phyloP scores from a whole-genome alignment of 2,113 vertebrate species.

The Trichechus manatus region DNA sequence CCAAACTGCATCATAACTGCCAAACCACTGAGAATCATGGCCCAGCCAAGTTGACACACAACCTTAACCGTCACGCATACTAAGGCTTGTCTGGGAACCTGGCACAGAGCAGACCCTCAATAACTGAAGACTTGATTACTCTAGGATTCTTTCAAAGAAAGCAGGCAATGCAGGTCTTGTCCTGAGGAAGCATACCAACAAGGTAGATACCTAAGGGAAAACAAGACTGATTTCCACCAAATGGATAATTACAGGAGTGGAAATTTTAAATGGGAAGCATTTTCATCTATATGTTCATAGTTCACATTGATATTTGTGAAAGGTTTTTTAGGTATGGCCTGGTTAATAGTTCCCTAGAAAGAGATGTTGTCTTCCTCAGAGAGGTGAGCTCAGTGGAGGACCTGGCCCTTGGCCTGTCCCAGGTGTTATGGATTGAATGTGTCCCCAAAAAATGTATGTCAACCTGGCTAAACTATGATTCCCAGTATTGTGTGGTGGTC shows the following conservation, averaged over 20 bases:
- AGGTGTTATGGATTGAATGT: not conserved
- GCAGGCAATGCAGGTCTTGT: not conserved
- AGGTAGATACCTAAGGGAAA: not conserved
- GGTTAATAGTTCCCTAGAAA: not conserved
- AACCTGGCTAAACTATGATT: too few relatives aligned
- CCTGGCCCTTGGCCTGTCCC: not conserved
- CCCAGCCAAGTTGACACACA: too few relatives aligned
- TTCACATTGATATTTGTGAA: not conserved
- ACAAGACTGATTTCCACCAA: not conserved
- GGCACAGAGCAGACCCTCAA: not conserved
- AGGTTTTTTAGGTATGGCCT: not conserved
- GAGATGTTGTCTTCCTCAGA: not conserved
- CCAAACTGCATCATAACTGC: too few relatives aligned
- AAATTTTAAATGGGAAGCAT: not conserved
- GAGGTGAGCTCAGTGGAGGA: not conserved
- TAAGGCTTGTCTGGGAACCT: not conserved
- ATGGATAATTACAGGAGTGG: not conserved
- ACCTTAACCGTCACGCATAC: not conserved
- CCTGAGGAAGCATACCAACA: not conserved
- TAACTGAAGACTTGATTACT: not conserved
- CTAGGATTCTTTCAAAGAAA: not conserved
- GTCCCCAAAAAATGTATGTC: too few relatives aligned
- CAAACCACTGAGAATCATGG: too few relatives aligned
- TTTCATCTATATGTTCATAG: not conserved
- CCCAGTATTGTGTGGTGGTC: too few relatives aligned